phyloP scores from a whole-genome alignment of 1,140 invertebrate species.

The Panulirus ornatus region DNA sequence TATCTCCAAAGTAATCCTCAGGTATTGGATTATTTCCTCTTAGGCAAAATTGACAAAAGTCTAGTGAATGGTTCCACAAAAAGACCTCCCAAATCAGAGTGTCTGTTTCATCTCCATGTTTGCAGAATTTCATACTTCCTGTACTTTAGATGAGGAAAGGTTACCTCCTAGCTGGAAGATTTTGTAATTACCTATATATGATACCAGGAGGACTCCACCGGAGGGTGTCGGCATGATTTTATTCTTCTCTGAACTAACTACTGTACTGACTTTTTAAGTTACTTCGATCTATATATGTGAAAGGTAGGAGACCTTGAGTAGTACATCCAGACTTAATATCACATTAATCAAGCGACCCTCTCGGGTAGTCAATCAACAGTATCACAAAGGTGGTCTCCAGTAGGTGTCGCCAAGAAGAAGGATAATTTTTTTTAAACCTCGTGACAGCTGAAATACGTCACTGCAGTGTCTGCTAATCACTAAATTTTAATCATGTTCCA shows the following conservation, averaged over 20 bases:
- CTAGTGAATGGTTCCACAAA: too few species aligned
- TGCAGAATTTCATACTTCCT: too few species aligned
- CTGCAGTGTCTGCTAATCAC: neutral
- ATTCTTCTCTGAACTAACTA: slow-evolving; percentile 2
- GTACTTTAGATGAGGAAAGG: too few species aligned
- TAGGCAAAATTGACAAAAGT: too few species aligned
- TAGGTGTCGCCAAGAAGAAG: neutral
- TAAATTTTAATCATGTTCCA: slow-evolving; percentile 17
- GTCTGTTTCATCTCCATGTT: too few species aligned
- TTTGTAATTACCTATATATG: too few species aligned
- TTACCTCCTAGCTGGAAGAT: too few species aligned
- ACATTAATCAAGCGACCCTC: neutral
- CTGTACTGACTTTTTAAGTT: neutral
- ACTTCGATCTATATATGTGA: neutral
- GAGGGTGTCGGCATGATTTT: too few species aligned
- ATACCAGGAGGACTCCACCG: too few species aligned
- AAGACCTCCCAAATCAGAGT: too few species aligned
- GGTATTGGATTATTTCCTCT: too few species aligned
- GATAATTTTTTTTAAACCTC: neutral
- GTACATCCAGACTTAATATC: neutral
- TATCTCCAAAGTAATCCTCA: too few species aligned
- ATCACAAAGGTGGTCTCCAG: slow-evolving; percentile 5
- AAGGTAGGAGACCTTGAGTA: slow-evolving; percentile 5
- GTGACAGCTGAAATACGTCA: neutral
- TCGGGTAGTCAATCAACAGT: neutral